Conservation (phyloP, 2,113 vertebrate genomes). For the Thomomys bottae region DNA sequence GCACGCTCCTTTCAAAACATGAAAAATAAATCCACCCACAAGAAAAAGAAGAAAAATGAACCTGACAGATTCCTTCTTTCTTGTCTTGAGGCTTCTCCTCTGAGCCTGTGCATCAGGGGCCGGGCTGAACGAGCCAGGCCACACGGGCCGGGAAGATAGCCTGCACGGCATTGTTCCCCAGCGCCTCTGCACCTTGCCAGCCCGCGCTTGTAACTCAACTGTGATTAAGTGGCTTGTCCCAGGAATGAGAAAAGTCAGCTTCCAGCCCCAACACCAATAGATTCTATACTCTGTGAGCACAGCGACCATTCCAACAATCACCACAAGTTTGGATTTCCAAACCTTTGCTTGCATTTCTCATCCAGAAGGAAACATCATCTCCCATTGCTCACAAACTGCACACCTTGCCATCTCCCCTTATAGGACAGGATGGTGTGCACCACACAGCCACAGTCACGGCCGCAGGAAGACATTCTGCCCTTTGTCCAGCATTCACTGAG, state of each 20-base stretch:
- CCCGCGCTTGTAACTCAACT: not conserved
- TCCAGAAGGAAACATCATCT: not conserved
- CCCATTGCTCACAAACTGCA: not conserved
- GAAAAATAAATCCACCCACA: conserved; percentile 74
- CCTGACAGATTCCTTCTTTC: conserved; percentile 66
- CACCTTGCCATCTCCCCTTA: rapidly evolving
- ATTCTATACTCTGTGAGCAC: not conserved
- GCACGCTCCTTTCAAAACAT: conserved; percentile 66
- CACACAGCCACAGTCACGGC: no score
- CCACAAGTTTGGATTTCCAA: not conserved
- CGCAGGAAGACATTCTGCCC: no score
- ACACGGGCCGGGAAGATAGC: not conserved
- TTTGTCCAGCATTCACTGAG: rapidly evolving
- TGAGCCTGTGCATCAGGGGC: conserved; percentile 38
- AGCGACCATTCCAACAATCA: rapidly evolving
- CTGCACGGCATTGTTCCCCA: not conserved
- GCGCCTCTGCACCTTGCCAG: not conserved
- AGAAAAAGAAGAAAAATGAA: conserved; percentile 75
- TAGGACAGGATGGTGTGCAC: rapidly evolving
- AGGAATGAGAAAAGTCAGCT: conserved; percentile 44
- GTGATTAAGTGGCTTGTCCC: conserved; percentile 70
- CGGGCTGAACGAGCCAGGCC: conserved; percentile 32
- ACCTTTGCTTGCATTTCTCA: not conserved
- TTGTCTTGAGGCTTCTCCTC: conserved; percentile 57
- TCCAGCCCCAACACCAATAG: conserved; percentile 18